Conservation (phyloP, 2,888 invertebrate species). For the Sabatieria punctata region DNA sequence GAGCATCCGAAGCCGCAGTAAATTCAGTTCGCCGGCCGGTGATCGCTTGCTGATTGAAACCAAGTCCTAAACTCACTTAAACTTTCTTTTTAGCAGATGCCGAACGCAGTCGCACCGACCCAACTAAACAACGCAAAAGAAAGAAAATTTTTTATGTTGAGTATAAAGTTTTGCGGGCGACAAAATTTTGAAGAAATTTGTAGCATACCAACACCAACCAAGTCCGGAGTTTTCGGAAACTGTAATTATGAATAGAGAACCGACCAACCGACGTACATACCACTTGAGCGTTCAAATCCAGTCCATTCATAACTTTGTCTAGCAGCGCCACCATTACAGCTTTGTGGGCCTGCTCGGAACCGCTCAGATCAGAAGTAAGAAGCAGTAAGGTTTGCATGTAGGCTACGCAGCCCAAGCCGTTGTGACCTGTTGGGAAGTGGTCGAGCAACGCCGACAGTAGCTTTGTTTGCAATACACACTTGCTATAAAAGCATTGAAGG, state of each 20-base stretch:
- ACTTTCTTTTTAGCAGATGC: too few species aligned
- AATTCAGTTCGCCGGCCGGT: conserved; percentile 61
- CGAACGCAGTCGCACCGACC: too few species aligned
- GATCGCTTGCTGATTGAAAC: conserved; percentile 46
- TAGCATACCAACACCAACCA: too few species aligned
- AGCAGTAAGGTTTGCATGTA: conserved; percentile 54
- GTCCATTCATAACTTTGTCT: neutral
- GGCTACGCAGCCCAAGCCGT: conserved; percentile 65
- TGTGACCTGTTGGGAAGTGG: conserved; percentile 59
- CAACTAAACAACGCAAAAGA: too few species aligned
- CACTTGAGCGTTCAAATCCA: neutral
- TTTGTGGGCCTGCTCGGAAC: conserved; percentile 42
- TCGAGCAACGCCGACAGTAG: conserved; percentile 58
- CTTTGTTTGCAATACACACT: conserved; percentile 51
- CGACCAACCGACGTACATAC: neutral
- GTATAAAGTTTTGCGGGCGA: too few species aligned
- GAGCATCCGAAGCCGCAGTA: conserved; percentile 67
- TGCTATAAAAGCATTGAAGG: conserved; percentile 29
- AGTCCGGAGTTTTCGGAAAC: too few species aligned
- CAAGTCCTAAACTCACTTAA: conserved; percentile 39
- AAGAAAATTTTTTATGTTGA: too few species aligned
- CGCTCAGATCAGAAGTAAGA: conserved; percentile 65
- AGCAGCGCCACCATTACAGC: conserved; percentile 3
- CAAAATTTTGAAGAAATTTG: too few species aligned
- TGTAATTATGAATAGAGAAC: neutral